A percentile compares a stretch with the other conserved stretches of the same genome.
phyloP scores from a whole-genome alignment of 2,113 vertebrate genomes.

The Falcunculus frontatus region DNA sequence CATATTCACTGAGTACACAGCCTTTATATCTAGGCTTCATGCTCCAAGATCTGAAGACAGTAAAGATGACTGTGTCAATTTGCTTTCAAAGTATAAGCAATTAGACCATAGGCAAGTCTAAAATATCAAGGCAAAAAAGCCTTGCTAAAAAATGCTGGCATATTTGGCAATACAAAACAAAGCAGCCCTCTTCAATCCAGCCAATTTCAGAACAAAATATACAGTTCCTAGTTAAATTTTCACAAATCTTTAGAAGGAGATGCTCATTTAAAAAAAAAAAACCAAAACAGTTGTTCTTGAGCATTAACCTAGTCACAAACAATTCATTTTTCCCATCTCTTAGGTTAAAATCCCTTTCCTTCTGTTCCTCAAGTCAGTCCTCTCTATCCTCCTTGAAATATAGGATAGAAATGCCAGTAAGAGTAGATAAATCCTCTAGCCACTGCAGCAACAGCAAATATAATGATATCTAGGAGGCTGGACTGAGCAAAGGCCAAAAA shows the following conservation, averaged over 20 bases:
- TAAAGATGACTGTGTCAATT: neutral
- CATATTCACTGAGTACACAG: neutral
- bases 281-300: neutral
- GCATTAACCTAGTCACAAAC: neutral
- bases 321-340: neutral
- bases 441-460: neutral
- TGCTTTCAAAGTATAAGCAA: neutral
- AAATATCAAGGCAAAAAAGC: neutral
- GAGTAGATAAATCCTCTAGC: neutral
- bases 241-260: neutral
- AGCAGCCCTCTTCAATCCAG: neutral
- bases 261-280: neutral
- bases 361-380: neutral
- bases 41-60: neutral
- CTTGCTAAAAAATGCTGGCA: neutral
- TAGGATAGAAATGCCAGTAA: neutral
- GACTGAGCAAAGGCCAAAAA: neutral
- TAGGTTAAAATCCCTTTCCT: neutral
- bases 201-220: fast-evolving
- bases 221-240: neutral
- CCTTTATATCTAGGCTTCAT: neutral
- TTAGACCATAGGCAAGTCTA: neutral
- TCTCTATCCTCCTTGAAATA: neutral
- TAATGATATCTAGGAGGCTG: neutral
- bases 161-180: neutral